A percentile compares a stretch with the other conserved stretches of the same genome.
phyloP scores from a whole-genome alignment of 2,797 vertebrate genomes.

The Eremophila alpestris region DNA sequence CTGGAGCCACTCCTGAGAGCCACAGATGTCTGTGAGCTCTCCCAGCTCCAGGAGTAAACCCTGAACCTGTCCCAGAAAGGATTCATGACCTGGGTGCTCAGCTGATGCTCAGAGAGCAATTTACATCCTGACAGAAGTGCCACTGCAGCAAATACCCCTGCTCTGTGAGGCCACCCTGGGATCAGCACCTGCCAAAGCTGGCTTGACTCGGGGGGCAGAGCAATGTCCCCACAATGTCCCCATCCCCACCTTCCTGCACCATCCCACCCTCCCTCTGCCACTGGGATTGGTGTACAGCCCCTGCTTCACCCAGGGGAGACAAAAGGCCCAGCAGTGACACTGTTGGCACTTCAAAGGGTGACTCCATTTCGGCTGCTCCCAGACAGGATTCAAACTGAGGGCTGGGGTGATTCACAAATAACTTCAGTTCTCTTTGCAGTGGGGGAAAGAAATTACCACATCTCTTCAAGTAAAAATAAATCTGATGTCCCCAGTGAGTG shows the following conservation, averaged over 20 bases:
- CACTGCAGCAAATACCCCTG: not conserved
- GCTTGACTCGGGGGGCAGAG: not conserved
- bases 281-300: not conserved
- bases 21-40: not conserved
- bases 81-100: not conserved
- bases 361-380: not conserved
- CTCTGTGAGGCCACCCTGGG: not conserved
- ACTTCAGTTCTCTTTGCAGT: not conserved
- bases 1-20: not conserved
- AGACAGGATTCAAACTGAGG: not conserved
- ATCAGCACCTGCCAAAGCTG: not conserved
- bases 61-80: not conserved
- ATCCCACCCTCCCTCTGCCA: not conserved
- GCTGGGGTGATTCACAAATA: not conserved
- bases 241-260: not conserved
- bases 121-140: not conserved
- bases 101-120: not conserved
- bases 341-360: not conserved
- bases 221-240: rapidly evolving
- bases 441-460: not conserved
- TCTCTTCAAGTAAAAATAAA: not conserved
- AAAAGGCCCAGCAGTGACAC: not conserved
- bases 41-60: not conserved
- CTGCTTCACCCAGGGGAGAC: not conserved
- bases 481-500: not conserved